Base-by-base conservation (phyloP, 2,888 invertebrate genomes). In the Petrolisthes manimaculis region DNA sequence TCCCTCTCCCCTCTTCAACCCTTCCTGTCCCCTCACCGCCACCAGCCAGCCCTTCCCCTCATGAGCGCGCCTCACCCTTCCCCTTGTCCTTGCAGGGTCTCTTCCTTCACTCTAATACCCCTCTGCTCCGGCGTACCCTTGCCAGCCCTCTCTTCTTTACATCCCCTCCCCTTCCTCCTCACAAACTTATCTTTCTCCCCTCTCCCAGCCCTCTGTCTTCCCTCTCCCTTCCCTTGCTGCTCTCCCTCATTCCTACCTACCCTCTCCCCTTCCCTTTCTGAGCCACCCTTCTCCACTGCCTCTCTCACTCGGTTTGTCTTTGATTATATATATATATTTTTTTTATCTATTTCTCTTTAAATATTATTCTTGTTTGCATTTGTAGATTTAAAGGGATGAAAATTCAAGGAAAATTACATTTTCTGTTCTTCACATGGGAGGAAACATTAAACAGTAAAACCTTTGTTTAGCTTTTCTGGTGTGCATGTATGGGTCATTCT, bases 181-280 rank as follows among this genome's bases (percentile, higher is more conserved):
- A 80, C 81, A 80, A 85, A 80, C 80, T 81, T 86, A 80, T 86
- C 86, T 86, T 79, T 86, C 81, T 81, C 86, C 81, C 86, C 86
- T 86, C 85, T 86, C 85, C 85, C 78, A 71, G 67, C 85, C 80
- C 85, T 86, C 85, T 86, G 80, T 86, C 85, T 86, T 78, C 85
- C 80, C 84, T 84, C 78, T 78, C 78, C 84, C 84, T 78, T 21
- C n/a, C 14, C 71, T 71, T 71, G 71, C 67, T 67, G 67, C 53
- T 53, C 53, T 77, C 77, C 77, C 77, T 77, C 77, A 51, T 53
- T 53, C 77, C 53, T 77, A n/a, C 77, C 77, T 67, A 5, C 37
- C 81, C 37, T 37, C 21, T 67, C 80, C 79, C 84, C 54, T 78
- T 54, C 85, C 83, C 85, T 85, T 77, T 85, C 69, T 78, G 78